Conservation (phyloP, 2,113 vertebrate genomes). For the Sinocyclocheilus rhinocerous region DNA sequence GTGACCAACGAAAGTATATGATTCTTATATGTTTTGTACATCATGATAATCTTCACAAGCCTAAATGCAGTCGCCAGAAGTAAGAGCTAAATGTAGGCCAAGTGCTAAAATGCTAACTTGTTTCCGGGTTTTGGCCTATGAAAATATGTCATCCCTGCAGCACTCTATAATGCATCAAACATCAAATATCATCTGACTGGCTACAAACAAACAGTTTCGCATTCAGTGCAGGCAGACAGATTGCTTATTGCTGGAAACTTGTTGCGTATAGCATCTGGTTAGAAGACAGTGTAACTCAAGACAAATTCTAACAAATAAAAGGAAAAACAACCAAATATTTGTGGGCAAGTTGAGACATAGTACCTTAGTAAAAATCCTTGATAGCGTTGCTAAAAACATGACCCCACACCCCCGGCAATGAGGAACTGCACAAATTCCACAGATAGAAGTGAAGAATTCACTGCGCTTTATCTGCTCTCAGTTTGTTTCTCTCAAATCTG, state of each 20-base stretch:
- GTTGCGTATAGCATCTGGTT: neutral
- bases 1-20: too few relatives aligned
- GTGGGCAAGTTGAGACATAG: slow-evolving; percentile 19
- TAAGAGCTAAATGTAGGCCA: too few relatives aligned
- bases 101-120: too few relatives aligned
- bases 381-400: slow-evolving; percentile 48
- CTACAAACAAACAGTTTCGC: neutral
- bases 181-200: too few relatives aligned
- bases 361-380: slow-evolving; percentile 15
- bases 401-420: slow-evolving; percentile 30
- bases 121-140: too few relatives aligned
- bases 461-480: slow-evolving; percentile 16
- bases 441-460: slow-evolving; percentile 34
- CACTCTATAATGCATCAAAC: too few relatives aligned
- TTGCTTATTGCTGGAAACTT: neutral
- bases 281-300: neutral
- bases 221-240: neutral
- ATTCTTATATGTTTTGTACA: too few relatives aligned
- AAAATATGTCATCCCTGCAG: too few relatives aligned
- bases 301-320: slow-evolving; percentile 10
- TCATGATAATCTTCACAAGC: too few relatives aligned
- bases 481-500: slow-evolving; percentile 42
- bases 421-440: slow-evolving; percentile 46
- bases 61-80: too few relatives aligned
- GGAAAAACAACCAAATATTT: slow-evolving; percentile 24